These are phyloP conservation scores for Nephrotoma appendiculata DNA, from an alignment of 2,888 invertebrate species.

Conservation along the genomic window DNA sequence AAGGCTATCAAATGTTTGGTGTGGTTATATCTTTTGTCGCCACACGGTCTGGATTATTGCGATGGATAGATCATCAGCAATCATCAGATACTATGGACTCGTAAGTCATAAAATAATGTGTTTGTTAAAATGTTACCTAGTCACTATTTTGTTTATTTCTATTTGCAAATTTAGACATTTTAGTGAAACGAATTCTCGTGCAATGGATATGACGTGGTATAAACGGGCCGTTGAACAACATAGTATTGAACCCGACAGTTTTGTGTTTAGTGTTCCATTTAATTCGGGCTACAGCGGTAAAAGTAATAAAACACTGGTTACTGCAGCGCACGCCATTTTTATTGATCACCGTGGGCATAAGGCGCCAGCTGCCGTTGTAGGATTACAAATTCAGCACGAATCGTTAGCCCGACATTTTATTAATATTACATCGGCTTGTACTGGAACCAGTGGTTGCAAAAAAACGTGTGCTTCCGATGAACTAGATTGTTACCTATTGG, in stretches of 20 bases:
- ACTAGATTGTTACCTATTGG: constrained; percentile 82
- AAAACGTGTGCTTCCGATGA: constrained; percentile 78
- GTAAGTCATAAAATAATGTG: constrained; percentile 35
- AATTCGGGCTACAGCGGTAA: constrained; percentile 33
- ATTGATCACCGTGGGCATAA: constrained; percentile 68
- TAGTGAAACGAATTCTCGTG: constrained; percentile 61
- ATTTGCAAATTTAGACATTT: constrained; percentile 48
- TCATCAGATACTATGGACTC: constrained; percentile 47
- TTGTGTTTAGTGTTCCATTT: constrained; percentile 62
- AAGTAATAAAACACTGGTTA: constrained; percentile 49
- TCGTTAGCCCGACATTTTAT: constrained; percentile 71
- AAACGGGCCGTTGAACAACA: constrained; percentile 83
- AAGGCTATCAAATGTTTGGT: constrained; percentile 78
- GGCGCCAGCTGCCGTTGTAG: constrained; percentile 86
- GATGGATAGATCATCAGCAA: constrained; percentile 66
- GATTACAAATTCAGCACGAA: constrained; percentile 73
- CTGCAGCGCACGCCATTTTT: constrained; percentile 85
- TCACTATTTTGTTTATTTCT: background rate
- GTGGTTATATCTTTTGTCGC: constrained; percentile 76
- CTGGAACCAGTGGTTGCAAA: constrained; percentile 53
- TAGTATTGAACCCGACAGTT: constrained; percentile 71
- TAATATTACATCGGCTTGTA: constrained; percentile 76
- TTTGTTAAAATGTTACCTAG: background rate
- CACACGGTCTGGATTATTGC: constrained; percentile 73
- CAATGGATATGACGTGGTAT: constrained; percentile 84